A percentile compares a stretch with the other conserved stretches of the same genome.
Conservation (phyloP, 2,888 invertebrate genomes). For the Nomada hirtipes region DNA sequence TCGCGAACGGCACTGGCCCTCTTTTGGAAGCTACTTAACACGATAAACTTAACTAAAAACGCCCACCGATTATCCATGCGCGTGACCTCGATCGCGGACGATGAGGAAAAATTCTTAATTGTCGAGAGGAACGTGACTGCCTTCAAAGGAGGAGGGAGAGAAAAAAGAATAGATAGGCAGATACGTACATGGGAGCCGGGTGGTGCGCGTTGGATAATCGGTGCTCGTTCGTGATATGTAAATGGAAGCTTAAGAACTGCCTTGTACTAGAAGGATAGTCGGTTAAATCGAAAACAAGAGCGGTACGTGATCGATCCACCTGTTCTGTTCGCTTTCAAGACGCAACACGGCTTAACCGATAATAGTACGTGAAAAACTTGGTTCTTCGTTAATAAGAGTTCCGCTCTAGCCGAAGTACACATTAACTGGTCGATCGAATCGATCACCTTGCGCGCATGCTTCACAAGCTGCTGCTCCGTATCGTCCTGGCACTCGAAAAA, state of each 20-base stretch:
- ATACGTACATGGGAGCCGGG: neutral
- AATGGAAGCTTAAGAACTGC: constrained; percentile 74
- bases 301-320: constrained; percentile 29
- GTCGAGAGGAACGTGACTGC: constrained; percentile 48
- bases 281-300: constrained; percentile 60
- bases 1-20: constrained; percentile 50
- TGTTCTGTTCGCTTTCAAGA: constrained; percentile 38
- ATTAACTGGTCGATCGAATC: neutral
- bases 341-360: constrained; percentile 24
- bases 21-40: constrained; percentile 61
- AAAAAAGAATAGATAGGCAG: constrained; percentile 2
- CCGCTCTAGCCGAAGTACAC: neutral
- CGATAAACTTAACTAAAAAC: constrained; percentile 67
- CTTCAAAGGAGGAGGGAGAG: constrained; percentile 1
- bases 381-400: constrained; percentile 25
- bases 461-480: constrained; percentile 22
- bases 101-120: constrained; percentile 37
- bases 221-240: constrained; percentile 69
- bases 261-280: constrained; percentile 70
- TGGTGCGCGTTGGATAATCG: constrained; percentile 59
- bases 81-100: constrained; percentile 35
- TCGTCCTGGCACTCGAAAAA: constrained; percentile 10
- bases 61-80: constrained; percentile 60
- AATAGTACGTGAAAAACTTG: constrained; percentile 44
- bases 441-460: neutral